phyloP scores from a whole-genome alignment of 2,888 invertebrate genomes.

The Drosophila rellima region DNA sequence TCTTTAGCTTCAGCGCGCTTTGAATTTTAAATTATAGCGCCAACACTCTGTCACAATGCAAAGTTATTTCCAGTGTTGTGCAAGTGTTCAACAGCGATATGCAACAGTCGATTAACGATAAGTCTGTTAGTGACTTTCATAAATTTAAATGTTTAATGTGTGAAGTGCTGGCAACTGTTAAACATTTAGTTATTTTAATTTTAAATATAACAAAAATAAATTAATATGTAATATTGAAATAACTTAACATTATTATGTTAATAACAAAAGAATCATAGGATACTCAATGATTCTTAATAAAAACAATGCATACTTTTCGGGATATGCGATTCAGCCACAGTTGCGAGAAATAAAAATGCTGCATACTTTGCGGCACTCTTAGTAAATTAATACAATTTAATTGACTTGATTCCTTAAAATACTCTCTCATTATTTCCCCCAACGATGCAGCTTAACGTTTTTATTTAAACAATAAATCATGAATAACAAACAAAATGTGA shows the following conservation, averaged over 20 bases:
- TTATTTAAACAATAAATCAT: constrained; percentile 23
- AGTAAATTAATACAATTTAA: neutral
- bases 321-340: too few relatives aligned
- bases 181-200: too few relatives aligned
- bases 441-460: too few relatives aligned
- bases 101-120: constrained; percentile 28
- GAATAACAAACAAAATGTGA: constrained; percentile 4
- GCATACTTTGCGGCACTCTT: neutral
- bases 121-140: neutral
- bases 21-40: constrained; percentile 17
- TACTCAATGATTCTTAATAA: too few relatives aligned
- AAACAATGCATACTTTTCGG: neutral
- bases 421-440: too few relatives aligned
- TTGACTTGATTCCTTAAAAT: too few relatives aligned
- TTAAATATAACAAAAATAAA: too few relatives aligned
- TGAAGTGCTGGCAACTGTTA: too few relatives aligned
- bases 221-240: too few relatives aligned
- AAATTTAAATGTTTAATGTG: neutral
- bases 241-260: too few relatives aligned
- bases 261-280: too few relatives aligned
- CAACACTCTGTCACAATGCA: too few relatives aligned
- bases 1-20: neutral
- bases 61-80: constrained; percentile 17
- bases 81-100: neutral
- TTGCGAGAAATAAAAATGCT: neutral